A percentile compares a stretch with the other conserved stretches of the same genome.
These are phyloP conservation scores for Morone saxatilis DNA, from an alignment of 2,113 vertebrate genomes.

Conservation along the genomic window DNA sequence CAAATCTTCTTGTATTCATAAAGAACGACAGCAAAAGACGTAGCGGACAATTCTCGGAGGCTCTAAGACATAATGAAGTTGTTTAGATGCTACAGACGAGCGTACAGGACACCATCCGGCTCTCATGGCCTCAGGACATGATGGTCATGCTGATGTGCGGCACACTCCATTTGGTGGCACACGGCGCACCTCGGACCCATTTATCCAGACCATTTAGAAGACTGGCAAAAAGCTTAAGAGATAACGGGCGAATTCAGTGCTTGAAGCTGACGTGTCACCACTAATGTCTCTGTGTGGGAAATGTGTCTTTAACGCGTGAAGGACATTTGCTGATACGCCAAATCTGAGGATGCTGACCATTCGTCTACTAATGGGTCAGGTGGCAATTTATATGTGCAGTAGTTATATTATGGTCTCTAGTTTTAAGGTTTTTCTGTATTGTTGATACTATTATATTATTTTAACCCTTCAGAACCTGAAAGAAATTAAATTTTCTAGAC, in stretches of 20 bases:
- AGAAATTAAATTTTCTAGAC: too few relatives aligned
- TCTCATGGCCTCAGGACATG: constrained; percentile 53
- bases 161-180: constrained; percentile 53
- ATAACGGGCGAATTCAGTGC: not conserved
- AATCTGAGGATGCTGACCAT: not conserved
- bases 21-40: constrained; percentile 34
- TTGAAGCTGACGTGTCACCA: not conserved
- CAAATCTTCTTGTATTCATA: constrained; percentile 39
- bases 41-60: not conserved
- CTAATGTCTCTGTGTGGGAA: not conserved
- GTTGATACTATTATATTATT: too few relatives aligned
- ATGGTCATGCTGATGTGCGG: constrained; percentile 34
- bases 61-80: constrained; percentile 61
- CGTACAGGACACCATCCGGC: constrained; percentile 45
- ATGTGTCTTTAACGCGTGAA: not conserved
- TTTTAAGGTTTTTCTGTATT: too few relatives aligned
- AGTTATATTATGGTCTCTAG: too few relatives aligned
- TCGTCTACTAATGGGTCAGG: not conserved
- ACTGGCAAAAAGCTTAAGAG: not conserved
- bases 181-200: constrained; percentile 49
- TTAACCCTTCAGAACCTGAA: too few relatives aligned
- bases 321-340: not conserved
- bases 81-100: constrained; percentile 63
- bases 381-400: too few relatives aligned
- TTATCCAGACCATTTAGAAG: constrained; percentile 40